A percentile compares a stretch with the other conserved stretches of the same genome.
These are phyloP conservation scores for Lycocorax pyrrhopterus DNA, from an alignment of 2,113 vertebrate species.

Conservation along the genomic window DNA sequence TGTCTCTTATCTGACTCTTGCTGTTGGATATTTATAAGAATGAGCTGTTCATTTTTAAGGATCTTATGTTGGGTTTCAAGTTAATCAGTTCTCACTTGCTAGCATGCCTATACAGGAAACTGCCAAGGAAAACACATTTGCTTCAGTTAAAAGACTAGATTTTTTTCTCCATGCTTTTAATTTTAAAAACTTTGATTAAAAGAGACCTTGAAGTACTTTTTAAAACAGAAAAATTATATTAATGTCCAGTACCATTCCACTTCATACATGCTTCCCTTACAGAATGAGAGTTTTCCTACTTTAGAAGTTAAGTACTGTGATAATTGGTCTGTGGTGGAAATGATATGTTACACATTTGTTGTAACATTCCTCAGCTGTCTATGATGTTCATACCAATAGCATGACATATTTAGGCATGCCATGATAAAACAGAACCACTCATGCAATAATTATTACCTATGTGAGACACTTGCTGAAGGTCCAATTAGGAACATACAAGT, in stretches of 20 bases:
- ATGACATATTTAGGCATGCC: neutral
- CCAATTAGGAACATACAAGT: neutral
- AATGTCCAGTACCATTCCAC: neutral
- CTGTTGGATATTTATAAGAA: neutral
- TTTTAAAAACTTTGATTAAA: neutral
- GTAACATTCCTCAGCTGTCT: neutral
- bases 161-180: neutral
- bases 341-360: neutral
- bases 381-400: neutral
- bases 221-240: neutral
- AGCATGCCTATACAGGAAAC: neutral
- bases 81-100: neutral
- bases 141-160: neutral
- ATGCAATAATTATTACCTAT: neutral
- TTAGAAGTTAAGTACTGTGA: neutral
- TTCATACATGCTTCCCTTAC: neutral
- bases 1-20: neutral
- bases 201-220: neutral
- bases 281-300: neutral
- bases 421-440: neutral
- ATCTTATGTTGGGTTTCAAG: neutral
- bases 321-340: neutral
- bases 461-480: neutral
- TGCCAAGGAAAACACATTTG: neutral
- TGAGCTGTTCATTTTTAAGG: neutral